phyloP scores from a whole-genome alignment of 2,797 vertebrate species.

The Oreochromis mossambicus region DNA sequence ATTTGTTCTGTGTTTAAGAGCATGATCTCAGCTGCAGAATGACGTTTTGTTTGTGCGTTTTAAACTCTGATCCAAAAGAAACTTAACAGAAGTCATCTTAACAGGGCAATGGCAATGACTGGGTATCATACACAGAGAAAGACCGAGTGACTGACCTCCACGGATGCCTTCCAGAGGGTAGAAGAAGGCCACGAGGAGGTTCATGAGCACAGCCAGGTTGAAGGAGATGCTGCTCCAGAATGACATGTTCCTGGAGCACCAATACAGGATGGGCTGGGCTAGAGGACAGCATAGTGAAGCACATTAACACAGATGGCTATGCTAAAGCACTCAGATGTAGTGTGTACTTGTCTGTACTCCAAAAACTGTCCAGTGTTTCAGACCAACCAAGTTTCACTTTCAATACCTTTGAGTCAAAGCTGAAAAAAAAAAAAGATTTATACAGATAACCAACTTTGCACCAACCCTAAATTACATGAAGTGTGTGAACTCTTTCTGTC shows the following conservation, averaged over 20 bases:
- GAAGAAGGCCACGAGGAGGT: constrained; percentile 96
- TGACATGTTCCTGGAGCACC: constrained; percentile 99
- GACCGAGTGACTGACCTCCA: constrained; percentile 80
- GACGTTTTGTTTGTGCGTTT: background rate
- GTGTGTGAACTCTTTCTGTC: background rate
- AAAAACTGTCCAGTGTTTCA: background rate
- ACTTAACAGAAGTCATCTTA: background rate
- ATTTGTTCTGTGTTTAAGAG: background rate
- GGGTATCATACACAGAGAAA: background rate
- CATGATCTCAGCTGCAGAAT: background rate
- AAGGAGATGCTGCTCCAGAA: constrained; percentile 99
- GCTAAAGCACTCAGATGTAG: background rate
- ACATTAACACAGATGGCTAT: constrained; percentile 8
- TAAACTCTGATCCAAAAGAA: background rate
- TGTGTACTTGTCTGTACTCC: background rate
- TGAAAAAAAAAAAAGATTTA: background rate
- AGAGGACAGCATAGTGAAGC: constrained; percentile 10
- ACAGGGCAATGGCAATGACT: background rate
- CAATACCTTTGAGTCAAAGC: background rate
- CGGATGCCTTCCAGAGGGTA: constrained; percentile 91
- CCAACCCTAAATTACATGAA: background rate
- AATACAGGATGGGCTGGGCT: constrained; percentile 97
- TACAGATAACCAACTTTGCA: background rate
- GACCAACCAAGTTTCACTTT: background rate
- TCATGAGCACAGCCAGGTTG: constrained; percentile 98